Conservation (phyloP, 2,888 invertebrate genomes). For the Brachyptera putata region DNA sequence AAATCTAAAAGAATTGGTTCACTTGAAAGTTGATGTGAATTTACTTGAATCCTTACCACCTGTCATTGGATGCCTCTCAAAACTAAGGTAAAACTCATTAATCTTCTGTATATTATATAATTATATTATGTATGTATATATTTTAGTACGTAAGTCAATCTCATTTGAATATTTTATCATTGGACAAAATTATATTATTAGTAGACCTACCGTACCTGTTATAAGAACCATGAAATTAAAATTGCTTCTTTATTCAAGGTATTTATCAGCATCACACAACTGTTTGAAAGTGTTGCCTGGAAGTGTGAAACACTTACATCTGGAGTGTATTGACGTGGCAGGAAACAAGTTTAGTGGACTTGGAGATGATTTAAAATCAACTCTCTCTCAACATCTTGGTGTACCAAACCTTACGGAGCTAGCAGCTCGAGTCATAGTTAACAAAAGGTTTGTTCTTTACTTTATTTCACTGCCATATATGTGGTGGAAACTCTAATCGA, state of each 20-base stretch:
- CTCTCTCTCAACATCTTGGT: too few relatives aligned
- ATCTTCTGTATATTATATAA: too few relatives aligned
- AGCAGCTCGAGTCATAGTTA: background rate
- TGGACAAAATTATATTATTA: too few relatives aligned
- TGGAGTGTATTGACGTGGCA: background rate
- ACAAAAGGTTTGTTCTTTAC: background rate
- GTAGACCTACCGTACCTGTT: too few relatives aligned
- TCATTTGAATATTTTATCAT: too few relatives aligned
- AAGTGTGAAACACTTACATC: conserved; percentile 50
- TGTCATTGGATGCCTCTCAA: background rate
- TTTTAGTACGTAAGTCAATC: too few relatives aligned
- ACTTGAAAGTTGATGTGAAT: conserved; percentile 2
- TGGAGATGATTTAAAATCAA: background rate
- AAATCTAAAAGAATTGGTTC: background rate
- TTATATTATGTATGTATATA: too few relatives aligned
- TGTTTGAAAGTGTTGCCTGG: conserved; percentile 55
- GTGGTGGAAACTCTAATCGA: background rate
- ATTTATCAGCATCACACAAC: conserved; percentile 55
- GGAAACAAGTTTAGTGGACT: background rate
- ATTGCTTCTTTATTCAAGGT: conserved; percentile 48
- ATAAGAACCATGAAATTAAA: too few relatives aligned
- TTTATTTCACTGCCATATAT: background rate
- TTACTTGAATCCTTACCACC: background rate
- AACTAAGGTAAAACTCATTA: background rate
- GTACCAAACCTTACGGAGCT: background rate